Evolutionary conservation across 2,888 invertebrate species (phyloP).

Genomic region (Eurytoma californica): DNA sequence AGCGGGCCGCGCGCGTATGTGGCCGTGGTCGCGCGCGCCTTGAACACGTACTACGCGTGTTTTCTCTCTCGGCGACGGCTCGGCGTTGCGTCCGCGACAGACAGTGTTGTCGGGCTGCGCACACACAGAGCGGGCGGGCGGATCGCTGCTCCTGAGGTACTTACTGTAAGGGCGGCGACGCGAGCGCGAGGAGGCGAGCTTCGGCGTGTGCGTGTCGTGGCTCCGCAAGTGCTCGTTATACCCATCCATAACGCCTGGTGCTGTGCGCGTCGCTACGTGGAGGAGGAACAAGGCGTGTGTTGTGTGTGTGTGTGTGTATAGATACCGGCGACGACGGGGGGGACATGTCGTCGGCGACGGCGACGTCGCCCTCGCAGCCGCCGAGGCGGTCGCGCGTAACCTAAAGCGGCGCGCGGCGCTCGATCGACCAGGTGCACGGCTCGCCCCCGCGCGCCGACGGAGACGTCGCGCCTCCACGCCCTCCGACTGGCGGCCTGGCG

Average conservation of each 20-base stretch:
- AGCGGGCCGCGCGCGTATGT: neutral
- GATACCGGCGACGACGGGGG: neutral
- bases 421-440: conserved; percentile 23
- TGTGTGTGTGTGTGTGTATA: neutral
- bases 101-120: no score
- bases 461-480: neutral
- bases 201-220: neutral
- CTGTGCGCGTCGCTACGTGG: neutral
- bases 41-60: neutral
- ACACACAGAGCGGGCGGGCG: conserved; percentile 2
- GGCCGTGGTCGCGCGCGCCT: conserved; percentile 4
- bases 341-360: conserved; percentile 7
- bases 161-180: conserved; percentile 14
- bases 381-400: conserved; percentile 12
- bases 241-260: neutral
- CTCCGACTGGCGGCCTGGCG: conserved; percentile 1
- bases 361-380: conserved; percentile 23
- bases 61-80: no score
- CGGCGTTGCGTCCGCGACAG: no score
- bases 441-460: conserved; percentile 1
- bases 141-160: conserved; percentile 12
- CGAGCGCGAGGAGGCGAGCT: neutral
- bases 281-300: neutral
- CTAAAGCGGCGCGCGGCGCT: conserved; percentile 13
- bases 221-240: neutral